Evolutionary conservation across 2,888 invertebrate species (phyloP), one percentile per base, ranked within the genome.

Genomic region (Rhodophaea formosa): DNA sequence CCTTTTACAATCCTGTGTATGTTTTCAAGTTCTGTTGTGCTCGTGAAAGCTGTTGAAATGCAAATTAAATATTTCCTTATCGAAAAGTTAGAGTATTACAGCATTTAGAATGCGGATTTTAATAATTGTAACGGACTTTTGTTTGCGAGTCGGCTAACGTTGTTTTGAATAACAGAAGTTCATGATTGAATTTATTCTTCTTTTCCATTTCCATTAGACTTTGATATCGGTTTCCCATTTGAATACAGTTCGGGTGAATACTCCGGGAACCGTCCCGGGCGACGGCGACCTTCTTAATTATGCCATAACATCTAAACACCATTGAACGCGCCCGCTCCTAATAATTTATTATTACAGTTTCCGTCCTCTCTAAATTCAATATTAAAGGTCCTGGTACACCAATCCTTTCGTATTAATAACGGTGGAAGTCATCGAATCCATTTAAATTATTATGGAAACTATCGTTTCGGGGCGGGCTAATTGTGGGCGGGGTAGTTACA

Each of bases 391-490:
- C 73, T 72, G 70, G 62, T 70, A 75, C 71, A 76, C 42, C 43
- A 55, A 59, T 74, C 74, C 78, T 74, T 68, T 68, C 67, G 79
- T 79, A 83, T 82, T 85, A 85, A 81, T 82, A 82, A 76, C 71
- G 71, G 74, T 68, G 65, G 71, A 62, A 75, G 77, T 80, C 76
- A 82, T 80, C 76, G 78, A 75, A 67, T 71, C 78, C 77, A 79
- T 85, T 88, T 84, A 84, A 87, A 83, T 88, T 83, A 84, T 83
- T 79, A 80, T 79, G 80, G 80, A 83, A 88, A 86, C 84, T 83
- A 82, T 79, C 76, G 75, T 72, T 70, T 80, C 75, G 78, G 78
- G 71, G 73, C 72, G 67, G 69, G 74, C 79, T 84, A 82, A 86
- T 86, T 84, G 82, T 74, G 75, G 70, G 69, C 69, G 75, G 76